A percentile compares a stretch with the other conserved stretches of the same genome.
Evolutionary conservation across 1,140 invertebrate genomes (phyloP).

Genomic region (Neodiprion lecontei): DNA sequence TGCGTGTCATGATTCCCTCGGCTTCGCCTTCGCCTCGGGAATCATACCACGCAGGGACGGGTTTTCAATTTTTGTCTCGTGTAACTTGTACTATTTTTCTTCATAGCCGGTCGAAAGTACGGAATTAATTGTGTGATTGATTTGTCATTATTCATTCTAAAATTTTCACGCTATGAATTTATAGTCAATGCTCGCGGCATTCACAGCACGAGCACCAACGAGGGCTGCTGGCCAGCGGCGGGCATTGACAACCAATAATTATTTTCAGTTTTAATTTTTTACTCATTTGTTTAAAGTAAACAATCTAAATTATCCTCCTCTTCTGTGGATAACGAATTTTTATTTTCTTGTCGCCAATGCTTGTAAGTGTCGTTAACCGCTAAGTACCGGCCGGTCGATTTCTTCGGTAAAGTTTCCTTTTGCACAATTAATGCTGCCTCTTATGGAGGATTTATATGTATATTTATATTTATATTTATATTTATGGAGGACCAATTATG

Average conservation of each 20-base stretch:
- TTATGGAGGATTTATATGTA: too few relatives aligned
- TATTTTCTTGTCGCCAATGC: slow-evolving; percentile 17
- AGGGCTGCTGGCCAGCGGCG: too few relatives aligned
- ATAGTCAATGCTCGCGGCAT: slow-evolving; percentile 14
- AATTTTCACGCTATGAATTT: slow-evolving; percentile 8
- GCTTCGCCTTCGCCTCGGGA: not conserved
- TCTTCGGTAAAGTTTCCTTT: slow-evolving; percentile 15
- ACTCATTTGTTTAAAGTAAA: slow-evolving; percentile 27
- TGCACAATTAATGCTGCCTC: slow-evolving; percentile 9
- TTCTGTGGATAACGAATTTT: slow-evolving; percentile 15
- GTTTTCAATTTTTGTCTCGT: slow-evolving; percentile 10
- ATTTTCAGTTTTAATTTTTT: slow-evolving; percentile 17
- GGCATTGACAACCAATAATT: too few relatives aligned
- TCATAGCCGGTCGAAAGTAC: slow-evolving; percentile 15
- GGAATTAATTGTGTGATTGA: slow-evolving; percentile 9
- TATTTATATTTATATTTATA: too few relatives aligned
- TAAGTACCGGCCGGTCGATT: slow-evolving; percentile 9
- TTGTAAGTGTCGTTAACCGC: not conserved
- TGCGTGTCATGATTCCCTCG: not conserved
- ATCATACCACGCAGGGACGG: too few relatives aligned
- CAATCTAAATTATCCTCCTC: slow-evolving; percentile 24
- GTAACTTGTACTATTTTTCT: slow-evolving; percentile 1
- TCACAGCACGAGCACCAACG: not conserved
- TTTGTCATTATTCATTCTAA: slow-evolving; percentile 9
- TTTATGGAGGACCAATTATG: too few relatives aligned